phyloP scores from a whole-genome alignment of 2,113 vertebrate species.

The Copsychus sechellarum region DNA sequence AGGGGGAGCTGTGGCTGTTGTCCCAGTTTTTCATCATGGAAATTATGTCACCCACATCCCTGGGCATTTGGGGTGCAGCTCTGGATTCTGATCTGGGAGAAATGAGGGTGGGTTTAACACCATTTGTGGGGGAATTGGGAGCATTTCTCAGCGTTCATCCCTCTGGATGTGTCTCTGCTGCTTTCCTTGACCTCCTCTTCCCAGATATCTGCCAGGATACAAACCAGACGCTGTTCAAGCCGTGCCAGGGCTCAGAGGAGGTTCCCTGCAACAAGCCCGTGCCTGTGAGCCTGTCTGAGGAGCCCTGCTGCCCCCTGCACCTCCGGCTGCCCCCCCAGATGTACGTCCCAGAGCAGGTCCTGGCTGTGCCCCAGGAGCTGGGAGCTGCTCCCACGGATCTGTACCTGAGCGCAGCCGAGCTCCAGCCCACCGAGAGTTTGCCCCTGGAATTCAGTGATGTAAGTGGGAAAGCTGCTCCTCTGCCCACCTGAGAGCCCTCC shows the following conservation, averaged over 20 bases:
- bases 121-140: fast-evolving
- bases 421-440: constrained; percentile 94
- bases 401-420: constrained; percentile 93
- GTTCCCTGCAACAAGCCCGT: constrained; percentile 88
- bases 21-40: neutral
- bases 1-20: neutral
- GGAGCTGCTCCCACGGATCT: constrained; percentile 82
- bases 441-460: constrained; percentile 97
- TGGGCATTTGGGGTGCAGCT: neutral
- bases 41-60: neutral
- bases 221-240: constrained; percentile 91
- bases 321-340: constrained; percentile 88
- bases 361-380: constrained; percentile 82
- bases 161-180: neutral
- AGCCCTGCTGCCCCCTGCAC: constrained; percentile 91
- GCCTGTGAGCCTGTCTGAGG: constrained; percentile 88
- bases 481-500: neutral
- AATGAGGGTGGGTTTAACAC: fast-evolving
- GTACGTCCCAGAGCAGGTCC: constrained; percentile 88
- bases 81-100: neutral
- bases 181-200: constrained; percentile 71
- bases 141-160: fast-evolving
- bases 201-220: constrained; percentile 94
- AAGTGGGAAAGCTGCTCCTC: constrained; percentile 34
- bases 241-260: constrained; percentile 89